These are phyloP conservation scores for Merodon equestris DNA, from an alignment of 2,888 invertebrate species.

Conservation along the genomic window DNA sequence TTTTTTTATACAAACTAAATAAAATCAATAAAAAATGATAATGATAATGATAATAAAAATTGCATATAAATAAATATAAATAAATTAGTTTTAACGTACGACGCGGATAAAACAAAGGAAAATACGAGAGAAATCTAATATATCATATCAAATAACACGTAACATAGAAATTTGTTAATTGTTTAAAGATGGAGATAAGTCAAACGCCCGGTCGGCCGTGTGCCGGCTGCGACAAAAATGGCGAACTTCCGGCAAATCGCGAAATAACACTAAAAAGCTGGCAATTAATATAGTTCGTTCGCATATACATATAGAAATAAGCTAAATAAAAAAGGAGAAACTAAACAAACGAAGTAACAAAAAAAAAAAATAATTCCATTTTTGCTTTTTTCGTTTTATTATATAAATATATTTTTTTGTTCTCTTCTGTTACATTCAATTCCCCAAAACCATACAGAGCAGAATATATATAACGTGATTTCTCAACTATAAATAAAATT, in stretches of 20 bases:
- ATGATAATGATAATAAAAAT: conserved; percentile 59
- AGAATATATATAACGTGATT: conserved; percentile 49
- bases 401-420: conserved; percentile 24
- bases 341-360: conserved; percentile 43
- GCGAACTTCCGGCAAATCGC: conserved; percentile 1
- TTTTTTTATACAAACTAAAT: conserved; percentile 62
- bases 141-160: conserved; percentile 62
- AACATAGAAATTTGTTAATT: conserved; percentile 56
- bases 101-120: conserved; percentile 27
- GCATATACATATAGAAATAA: conserved; percentile 19
- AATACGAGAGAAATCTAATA: conserved; percentile 62
- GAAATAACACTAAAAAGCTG: conserved; percentile 4
- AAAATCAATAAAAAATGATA: conserved; percentile 31
- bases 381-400: conserved; percentile 39
- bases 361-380: conserved; percentile 63
- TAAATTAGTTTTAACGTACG: conserved; percentile 50
- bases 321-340: conserved; percentile 20
- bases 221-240: conserved; percentile 11
- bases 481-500: conserved; percentile 35
- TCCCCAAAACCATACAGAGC: conserved; percentile 38
- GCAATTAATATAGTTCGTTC: conserved; percentile 33
- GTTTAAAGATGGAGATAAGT: conserved; percentile 47
- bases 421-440: conserved; percentile 36
- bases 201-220: neutral
- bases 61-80: conserved; percentile 62